These are phyloP conservation scores for Drosophila kohkoa DNA, from an alignment of 1,140 invertebrate genomes.

Conservation along the genomic window DNA sequence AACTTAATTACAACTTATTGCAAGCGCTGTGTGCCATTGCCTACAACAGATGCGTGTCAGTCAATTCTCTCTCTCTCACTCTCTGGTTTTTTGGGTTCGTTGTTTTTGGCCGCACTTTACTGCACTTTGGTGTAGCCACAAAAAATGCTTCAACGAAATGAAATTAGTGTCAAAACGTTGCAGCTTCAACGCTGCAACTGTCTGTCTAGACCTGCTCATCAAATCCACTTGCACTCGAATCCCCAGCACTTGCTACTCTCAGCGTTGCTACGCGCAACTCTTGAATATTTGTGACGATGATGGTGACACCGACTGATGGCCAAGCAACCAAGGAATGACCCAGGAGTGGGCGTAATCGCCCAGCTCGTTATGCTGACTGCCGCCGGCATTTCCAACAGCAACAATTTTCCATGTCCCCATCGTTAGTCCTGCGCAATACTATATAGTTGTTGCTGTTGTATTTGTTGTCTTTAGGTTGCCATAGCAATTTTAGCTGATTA, in stretches of 20 bases:
- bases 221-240: conserved; percentile 37
- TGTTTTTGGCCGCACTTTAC: conserved; percentile 19
- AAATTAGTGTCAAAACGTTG: conserved; percentile 82
- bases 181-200: conserved; percentile 63
- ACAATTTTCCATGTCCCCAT: conserved; percentile 21
- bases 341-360: conserved; percentile 65
- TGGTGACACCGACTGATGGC: conserved; percentile 26
- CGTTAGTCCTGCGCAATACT: conserved; percentile 21
- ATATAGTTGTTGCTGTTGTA: background rate
- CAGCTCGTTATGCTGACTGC: conserved; percentile 48
- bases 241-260: conserved; percentile 14
- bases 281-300: conserved; percentile 34
- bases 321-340: conserved; percentile 30
- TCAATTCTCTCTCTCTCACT: conserved; percentile 13
- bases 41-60: conserved; percentile 39
- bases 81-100: conserved; percentile 16
- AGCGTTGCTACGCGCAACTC: conserved; percentile 37
- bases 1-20: conserved; percentile 70
- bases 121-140: conserved; percentile 50
- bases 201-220: conserved; percentile 50
- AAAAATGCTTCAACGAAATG: conserved; percentile 66
- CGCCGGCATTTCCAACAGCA: conserved; percentile 42
- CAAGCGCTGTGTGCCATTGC: conserved; percentile 20
- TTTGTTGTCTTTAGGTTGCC: conserved; percentile 51
- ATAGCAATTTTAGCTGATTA: conserved; percentile 79